Base-by-base conservation (phyloP, 2,888 invertebrate species). In the Busseola fusca region DNA sequence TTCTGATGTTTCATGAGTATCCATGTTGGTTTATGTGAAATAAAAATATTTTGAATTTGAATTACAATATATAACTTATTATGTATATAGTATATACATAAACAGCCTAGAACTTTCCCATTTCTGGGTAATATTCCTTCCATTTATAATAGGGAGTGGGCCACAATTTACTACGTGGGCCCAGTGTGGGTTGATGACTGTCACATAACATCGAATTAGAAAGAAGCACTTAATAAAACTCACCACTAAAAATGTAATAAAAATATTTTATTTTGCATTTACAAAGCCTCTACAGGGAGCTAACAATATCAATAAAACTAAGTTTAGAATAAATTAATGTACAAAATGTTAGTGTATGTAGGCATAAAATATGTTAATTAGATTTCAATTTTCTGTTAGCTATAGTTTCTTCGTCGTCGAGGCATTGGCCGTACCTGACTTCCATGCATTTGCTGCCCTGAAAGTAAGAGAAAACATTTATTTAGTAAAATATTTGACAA, bases 361-460 rank as follows among this genome's bases (percentile, higher is more conserved):
- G 6, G 54, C n/a, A 59, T 37, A 57, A 58, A 42, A 12, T 62
- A 60, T 63, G 48, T 71, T 86, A 80, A 69, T 80, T 68, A 42
- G 25, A 52, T 81, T 95, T 93, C 48, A 94, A 82, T 89, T 94
- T 96, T 74, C 91, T 91, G 50, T 89, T 89, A 0, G 88, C 90
- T 64, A 92, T 93, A 0, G 93, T 92, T 80, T 93, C 93, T 77
- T 95, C 93, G 84, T 96, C 96, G 64, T 96, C 95, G 54, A 96
- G 91, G 73, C 96, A 96, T 84, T 97, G 96, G 0, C 97, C 97
- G 87, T 96, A 97, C 66, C 97, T 94, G 37, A 96, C 96, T 90
- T 92, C 96, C 96, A 94, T 96, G 88, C 96, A 96, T 91, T 96
- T 96, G 91, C 96, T 96, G 86, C 96, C 96, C 96, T 96, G 93